A percentile compares a stretch with the other conserved stretches of the same genome.
phyloP scores from a whole-genome alignment of 1,140 invertebrate genomes.

The Steinernema khuongi region DNA sequence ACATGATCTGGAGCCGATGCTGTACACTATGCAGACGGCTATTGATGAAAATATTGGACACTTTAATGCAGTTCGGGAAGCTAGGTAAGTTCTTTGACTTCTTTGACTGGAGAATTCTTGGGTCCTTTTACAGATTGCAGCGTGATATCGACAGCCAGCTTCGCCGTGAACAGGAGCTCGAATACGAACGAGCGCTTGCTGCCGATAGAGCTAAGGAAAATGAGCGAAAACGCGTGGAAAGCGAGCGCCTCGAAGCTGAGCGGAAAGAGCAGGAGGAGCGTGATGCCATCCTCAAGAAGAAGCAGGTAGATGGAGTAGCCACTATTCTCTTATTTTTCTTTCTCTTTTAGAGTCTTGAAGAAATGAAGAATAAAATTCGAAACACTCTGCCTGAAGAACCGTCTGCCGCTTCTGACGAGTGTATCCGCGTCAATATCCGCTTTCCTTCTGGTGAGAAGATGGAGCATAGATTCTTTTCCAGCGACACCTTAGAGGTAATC shows the following conservation, averaged over 20 bases:
- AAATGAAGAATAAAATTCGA: constrained; percentile 19
- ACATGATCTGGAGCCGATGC: background rate
- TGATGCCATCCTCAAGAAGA: constrained; percentile 9
- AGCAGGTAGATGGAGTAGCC: background rate
- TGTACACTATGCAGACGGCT: background rate
- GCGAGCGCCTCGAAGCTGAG: constrained; percentile 29
- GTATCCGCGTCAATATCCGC: constrained; percentile 35
- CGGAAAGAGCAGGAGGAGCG: constrained; percentile 26
- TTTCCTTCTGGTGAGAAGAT: constrained; percentile 38
- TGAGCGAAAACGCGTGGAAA: constrained; percentile 33
- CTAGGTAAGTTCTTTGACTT: background rate
- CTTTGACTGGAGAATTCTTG: background rate
- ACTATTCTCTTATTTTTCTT: background rate
- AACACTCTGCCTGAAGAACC: constrained; percentile 28
- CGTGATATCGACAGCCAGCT: constrained; percentile 16
- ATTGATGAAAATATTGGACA: background rate
- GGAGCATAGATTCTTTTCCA: constrained; percentile 21
- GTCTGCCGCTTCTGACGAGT: background rate
- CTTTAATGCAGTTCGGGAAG: background rate
- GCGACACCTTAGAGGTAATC: constrained; percentile 38
- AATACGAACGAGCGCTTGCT: constrained; percentile 36
- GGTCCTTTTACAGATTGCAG: background rate
- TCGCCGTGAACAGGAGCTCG: constrained; percentile 37
- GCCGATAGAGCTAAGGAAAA: constrained; percentile 30
- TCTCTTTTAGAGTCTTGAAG: constrained; percentile 4